Evolutionary conservation across 2,888 invertebrate genomes (phyloP).

Genomic region (Stomorhina lunata): DNA sequence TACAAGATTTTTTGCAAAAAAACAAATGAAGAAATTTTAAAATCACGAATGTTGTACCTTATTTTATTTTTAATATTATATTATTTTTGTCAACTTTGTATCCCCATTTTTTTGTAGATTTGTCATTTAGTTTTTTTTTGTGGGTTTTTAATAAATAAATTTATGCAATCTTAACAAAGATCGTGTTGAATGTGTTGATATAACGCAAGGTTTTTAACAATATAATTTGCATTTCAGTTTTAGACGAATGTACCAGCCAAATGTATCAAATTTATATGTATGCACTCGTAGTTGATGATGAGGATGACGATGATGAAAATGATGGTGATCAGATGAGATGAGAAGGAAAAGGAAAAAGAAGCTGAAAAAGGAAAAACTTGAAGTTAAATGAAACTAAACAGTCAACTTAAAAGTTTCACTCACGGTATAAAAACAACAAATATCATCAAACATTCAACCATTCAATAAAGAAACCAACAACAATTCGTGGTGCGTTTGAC

Average conservation of each 20-base stretch:
- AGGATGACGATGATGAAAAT: conserved; percentile 21
- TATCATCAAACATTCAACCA: conserved; percentile 18
- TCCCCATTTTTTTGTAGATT: not conserved
- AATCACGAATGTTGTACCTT: conserved; percentile 57
- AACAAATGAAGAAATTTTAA: conserved; percentile 38
- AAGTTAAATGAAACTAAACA: conserved; percentile 34
- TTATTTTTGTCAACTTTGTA: conserved; percentile 23
- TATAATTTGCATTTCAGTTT: conserved; percentile 66
- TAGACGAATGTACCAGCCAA: conserved; percentile 47
- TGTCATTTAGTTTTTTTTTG: not conserved
- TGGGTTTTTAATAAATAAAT: conserved; percentile 58
- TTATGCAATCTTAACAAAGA: conserved; percentile 65
- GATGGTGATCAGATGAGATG: not conserved
- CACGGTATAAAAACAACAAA: conserved; percentile 1
- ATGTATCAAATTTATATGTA: too few species aligned
- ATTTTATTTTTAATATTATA: conserved; percentile 26
- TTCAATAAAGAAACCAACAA: conserved; percentile 32
- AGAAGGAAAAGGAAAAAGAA: conserved; percentile 10
- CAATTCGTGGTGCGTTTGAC: conserved; percentile 65
- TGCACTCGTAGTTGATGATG: conserved; percentile 14
- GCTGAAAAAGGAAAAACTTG: conserved; percentile 39
- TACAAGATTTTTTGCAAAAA: conserved; percentile 6
- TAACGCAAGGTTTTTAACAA: conserved; percentile 66
- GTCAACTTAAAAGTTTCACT: conserved; percentile 49
- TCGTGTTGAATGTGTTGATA: conserved; percentile 67